Base-by-base conservation (phyloP, 2,113 vertebrate genomes). In the Osmerus mordax region DNA sequence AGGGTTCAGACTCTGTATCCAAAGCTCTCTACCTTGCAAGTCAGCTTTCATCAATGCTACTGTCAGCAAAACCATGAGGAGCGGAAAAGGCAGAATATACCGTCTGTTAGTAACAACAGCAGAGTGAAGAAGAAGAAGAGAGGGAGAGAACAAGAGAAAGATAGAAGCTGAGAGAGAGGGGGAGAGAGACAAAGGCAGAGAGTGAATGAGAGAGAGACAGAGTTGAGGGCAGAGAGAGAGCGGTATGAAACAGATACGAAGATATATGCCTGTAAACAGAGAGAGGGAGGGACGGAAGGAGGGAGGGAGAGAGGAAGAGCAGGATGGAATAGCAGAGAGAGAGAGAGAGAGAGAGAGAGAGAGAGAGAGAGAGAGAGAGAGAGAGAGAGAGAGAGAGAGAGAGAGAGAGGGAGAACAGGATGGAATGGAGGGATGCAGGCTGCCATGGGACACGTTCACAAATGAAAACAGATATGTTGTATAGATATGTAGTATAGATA, bases 1-100 rank as follows among this genome's bases (percentile, higher is more conserved):
- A 21, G 74, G 68, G 74, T 94, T 94, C 91, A 94, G 93, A 95
- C 94, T 94, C 92, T 88, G 89, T 90, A 90, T 81, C 80, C 88
- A 88, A 90, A 90, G 90, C 95, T 94, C 94, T 98, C 95, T 97
- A 97, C 95, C 96, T 97, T 97, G 95, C 93, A 97, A 95, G 94
- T 97, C 96, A 96, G 96, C 95, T 96, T 96, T 97, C 95, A 95
- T 97, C 96, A 98, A 95, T 95, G 95, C 93, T 95, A 97, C 96
- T 96, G 95, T 93, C 94, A 90, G 94, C 95, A 93, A 96, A 96
- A 94, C 85, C 87, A 93, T 86, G 85, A 86, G 90, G 93, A 95
- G 90, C 93, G 88, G 89, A 92, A 93, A 94, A 96, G 94, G 94
- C 93, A 96, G 94, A 96, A 93, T 93, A 95, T 94, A 95, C 83